phyloP scores from a whole-genome alignment of 2,797 vertebrate genomes.

The Tapirus indicus region DNA sequence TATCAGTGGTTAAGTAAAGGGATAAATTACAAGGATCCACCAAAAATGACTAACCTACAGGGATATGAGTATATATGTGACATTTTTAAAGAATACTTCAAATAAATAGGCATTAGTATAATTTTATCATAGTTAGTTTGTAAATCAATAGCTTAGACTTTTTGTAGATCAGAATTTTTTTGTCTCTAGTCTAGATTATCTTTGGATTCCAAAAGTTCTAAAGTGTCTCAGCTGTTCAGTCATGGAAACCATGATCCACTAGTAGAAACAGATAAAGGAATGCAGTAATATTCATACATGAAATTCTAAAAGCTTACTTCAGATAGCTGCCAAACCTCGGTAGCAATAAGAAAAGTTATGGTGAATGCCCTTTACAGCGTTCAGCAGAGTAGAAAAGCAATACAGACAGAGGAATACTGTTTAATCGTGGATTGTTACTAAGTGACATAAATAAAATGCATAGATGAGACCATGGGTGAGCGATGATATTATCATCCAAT shows the following conservation, averaged over 20 bases:
- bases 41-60: background rate
- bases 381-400: background rate
- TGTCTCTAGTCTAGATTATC: background rate
- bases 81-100: background rate
- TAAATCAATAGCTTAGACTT: background rate
- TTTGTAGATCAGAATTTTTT: background rate
- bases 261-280: background rate
- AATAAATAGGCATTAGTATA: background rate
- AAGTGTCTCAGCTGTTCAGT: background rate
- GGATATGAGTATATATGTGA: background rate
- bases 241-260: background rate
- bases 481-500: background rate
- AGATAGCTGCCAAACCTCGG: background rate
- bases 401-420: background rate
- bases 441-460: background rate
- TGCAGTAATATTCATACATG: background rate
- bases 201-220: background rate
- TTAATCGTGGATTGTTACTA: background rate
- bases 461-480: background rate
- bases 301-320: background rate
- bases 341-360: background rate
- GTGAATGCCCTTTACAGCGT: background rate
- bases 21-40: background rate
- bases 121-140: background rate
- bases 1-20: background rate